Evolutionary conservation across 2,113 vertebrate species (phyloP).

Genomic region (Xenus cinereus): DNA sequence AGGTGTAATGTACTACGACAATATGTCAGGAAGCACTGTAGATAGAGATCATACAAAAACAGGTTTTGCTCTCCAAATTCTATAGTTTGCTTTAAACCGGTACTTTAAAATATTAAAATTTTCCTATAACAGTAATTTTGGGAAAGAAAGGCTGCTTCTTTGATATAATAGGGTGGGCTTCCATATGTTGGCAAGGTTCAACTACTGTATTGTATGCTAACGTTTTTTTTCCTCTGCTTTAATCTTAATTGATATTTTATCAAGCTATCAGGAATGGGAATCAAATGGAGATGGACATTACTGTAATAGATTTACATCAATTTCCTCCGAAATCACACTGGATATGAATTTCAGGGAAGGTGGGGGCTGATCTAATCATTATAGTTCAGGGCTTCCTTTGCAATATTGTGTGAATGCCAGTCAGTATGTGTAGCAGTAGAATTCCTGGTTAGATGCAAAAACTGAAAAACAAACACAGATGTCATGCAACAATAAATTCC

Average conservation of each 20-base stretch:
- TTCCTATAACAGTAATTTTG: neutral
- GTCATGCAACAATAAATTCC: neutral
- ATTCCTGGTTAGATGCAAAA: neutral
- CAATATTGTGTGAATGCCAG: neutral
- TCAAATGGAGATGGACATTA: no score
- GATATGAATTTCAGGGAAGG: neutral
- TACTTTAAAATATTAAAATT: neutral
- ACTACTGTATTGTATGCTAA: no score
- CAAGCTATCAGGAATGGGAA: no score
- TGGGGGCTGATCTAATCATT: neutral
- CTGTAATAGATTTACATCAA: neutral
- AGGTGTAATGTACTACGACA: neutral
- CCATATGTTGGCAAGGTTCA: neutral
- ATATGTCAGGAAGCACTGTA: neutral
- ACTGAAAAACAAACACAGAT: neutral
- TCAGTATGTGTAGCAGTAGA: neutral
- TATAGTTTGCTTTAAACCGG: neutral
- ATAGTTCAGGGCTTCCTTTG: neutral
- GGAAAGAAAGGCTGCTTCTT: neutral
- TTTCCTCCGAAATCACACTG: neutral
- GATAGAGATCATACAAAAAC: neutral
- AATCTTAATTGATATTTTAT: neutral
- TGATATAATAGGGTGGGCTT: neutral
- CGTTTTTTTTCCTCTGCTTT: neutral
- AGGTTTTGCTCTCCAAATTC: neutral